phyloP scores from a whole-genome alignment of 1,140 invertebrate species.

The Druon quercuslanigerum region DNA sequence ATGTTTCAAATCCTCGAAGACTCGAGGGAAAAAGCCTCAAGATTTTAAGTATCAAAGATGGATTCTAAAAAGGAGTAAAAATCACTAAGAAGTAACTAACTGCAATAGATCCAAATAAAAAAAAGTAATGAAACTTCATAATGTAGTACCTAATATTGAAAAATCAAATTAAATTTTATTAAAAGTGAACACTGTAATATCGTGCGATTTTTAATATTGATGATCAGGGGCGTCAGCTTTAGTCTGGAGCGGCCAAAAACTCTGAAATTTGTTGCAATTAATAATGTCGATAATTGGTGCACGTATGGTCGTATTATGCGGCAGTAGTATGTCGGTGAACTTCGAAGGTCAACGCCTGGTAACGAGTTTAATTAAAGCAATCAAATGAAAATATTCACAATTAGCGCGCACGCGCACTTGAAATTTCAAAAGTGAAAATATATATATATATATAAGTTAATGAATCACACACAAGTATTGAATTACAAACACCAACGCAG shows the following conservation, averaged over 20 bases:
- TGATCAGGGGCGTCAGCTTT: conserved; percentile 13
- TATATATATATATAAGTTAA: too few relatives aligned
- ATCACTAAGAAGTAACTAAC: not conserved
- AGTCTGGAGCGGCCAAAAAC: conserved; percentile 40
- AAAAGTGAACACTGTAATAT: not conserved
- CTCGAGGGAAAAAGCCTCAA: not conserved
- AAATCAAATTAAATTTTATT: not conserved
- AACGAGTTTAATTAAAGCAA: conserved; percentile 68
- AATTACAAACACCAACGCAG: conserved; percentile 12
- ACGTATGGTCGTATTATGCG: conserved; percentile 37
- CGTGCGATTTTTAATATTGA: not conserved
- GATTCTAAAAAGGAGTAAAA: not conserved
- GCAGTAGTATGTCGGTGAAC: conserved; percentile 56
- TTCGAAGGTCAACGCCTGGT: conserved; percentile 66
- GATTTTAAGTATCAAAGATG: too few relatives aligned
- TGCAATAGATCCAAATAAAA: not conserved
- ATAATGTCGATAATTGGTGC: conserved; percentile 58
- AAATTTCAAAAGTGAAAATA: not conserved
- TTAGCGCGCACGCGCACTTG: conserved; percentile 33
- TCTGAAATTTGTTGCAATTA: conserved; percentile 57
- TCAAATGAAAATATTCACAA: conserved; percentile 70
- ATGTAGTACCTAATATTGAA: not conserved
- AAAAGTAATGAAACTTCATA: not conserved
- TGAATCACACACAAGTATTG: not conserved
- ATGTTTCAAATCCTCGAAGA: not conserved